phyloP scores from a whole-genome alignment of 2,113 vertebrate species.

The Gymnorhina tibicen region DNA sequence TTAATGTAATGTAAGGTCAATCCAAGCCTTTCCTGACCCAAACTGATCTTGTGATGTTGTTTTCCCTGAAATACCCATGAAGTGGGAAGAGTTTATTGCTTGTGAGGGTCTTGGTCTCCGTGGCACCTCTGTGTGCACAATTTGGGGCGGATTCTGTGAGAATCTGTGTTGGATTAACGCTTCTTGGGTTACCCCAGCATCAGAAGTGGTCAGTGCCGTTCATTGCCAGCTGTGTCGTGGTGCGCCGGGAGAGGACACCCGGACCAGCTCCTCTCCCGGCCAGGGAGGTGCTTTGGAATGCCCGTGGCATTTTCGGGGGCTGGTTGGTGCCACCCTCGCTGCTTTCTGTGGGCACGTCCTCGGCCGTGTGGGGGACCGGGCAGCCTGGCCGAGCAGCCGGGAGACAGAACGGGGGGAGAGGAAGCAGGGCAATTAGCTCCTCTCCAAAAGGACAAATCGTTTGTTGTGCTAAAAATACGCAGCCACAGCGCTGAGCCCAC shows the following conservation, averaged over 20 bases:
- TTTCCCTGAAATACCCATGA: not conserved
- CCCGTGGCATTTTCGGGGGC: rapidly evolving
- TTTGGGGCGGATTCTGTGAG: not conserved
- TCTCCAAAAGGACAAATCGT: not conserved
- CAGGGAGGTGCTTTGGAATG: not conserved
- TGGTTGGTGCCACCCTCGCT: not conserved
- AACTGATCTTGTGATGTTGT: not conserved
- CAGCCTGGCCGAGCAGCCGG: rapidly evolving
- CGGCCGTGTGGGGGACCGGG: rapidly evolving
- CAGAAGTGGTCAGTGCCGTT: rapidly evolving
- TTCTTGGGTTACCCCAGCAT: not conserved
- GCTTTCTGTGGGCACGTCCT: rapidly evolving
- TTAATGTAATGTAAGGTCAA: not conserved
- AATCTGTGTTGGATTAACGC: rapidly evolving
- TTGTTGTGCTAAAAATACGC: not conserved
- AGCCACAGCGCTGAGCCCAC: not conserved
- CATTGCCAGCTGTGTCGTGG: rapidly evolving
- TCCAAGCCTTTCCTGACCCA: not conserved
- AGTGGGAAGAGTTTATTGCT: not conserved
- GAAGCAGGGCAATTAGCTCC: not conserved
- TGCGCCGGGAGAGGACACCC: rapidly evolving
- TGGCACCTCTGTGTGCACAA: not conserved
- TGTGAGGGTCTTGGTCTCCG: not conserved
- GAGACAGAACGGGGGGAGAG: not conserved
- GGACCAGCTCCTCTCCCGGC: not conserved